Percentiles rank a stretch among this genome's conserved stretches.
Evolutionary conservation across 2,888 invertebrate genomes (phyloP).

Genomic region (Cremastinae sp.): DNA sequence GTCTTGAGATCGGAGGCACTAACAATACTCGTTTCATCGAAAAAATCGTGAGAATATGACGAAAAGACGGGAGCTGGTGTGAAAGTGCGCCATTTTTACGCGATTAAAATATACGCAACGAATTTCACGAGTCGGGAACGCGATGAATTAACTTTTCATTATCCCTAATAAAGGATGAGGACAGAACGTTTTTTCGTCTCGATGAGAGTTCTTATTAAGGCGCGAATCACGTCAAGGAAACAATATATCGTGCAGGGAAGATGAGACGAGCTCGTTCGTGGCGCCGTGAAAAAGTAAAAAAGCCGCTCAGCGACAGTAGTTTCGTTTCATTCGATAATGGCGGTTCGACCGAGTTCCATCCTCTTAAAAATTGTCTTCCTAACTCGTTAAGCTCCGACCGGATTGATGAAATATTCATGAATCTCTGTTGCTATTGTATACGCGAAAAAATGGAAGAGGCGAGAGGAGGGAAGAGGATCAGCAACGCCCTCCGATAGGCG

Average conservation of each 20-base stretch:
- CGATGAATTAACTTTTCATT: neutral
- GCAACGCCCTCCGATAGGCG: conserved; percentile 55
- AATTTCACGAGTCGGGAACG: no score
- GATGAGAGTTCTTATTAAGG: conserved; percentile 9
- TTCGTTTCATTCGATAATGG: conserved; percentile 15
- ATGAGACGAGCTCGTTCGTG: neutral
- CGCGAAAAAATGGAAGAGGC: neutral
- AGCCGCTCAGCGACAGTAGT: conserved; percentile 7
- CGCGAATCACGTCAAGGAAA: conserved; percentile 21
- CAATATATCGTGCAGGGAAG: neutral
- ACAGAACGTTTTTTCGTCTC: neutral
- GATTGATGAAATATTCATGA: no score
- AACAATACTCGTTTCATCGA: neutral
- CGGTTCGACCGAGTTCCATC: conserved; percentile 9
- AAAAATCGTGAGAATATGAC: no score
- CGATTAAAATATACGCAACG: no score
- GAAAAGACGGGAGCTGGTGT: conserved; percentile 33
- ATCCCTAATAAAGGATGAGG: neutral
- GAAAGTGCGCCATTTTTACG: conserved; percentile 55
- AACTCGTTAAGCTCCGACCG: no score
- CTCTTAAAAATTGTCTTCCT: no score
- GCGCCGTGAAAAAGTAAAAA: neutral
- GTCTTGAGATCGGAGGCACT: conserved; percentile 21
- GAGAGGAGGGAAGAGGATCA: conserved; percentile 32
- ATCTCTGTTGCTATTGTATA: neutral